Evolutionary conservation across 2,797 vertebrate species (phyloP).

Genomic region (Esox masquinongy): DNA sequence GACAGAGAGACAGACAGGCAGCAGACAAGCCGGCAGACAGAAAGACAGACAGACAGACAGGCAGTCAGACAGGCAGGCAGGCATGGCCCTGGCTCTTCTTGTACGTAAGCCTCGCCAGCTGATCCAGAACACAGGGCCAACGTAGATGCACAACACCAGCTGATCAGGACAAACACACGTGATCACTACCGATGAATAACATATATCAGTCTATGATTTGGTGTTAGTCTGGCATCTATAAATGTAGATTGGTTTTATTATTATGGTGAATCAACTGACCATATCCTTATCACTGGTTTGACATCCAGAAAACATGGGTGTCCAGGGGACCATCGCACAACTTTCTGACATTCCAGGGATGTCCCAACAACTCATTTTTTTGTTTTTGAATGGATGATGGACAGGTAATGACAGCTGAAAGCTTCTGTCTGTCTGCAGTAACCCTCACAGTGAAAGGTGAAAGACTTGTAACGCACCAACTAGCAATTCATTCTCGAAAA

Average conservation of each 20-base stretch:
- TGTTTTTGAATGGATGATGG: background rate
- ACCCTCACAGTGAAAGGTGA: background rate
- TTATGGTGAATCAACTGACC: background rate
- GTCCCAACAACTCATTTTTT: no score
- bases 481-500: background rate
- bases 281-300: background rate
- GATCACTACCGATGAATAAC: background rate
- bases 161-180: constrained; percentile 18
- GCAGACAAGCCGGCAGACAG: constrained; percentile 12
- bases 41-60: no score
- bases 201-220: background rate
- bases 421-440: background rate
- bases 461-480: background rate
- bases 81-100: constrained; percentile 26
- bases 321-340: no score
- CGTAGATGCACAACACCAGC: constrained; percentile 34
- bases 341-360: no score
- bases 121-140: constrained; percentile 54
- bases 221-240: background rate
- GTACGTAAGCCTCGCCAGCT: constrained; percentile 48
- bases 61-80: no score
- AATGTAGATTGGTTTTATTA: background rate
- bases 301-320: background rate
- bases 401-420: background rate
- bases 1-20: constrained; percentile 11